A percentile compares a stretch with the other conserved stretches of the same genome.
These are phyloP conservation scores for Pitangus sulphuratus DNA, from an alignment of 2,797 vertebrate species.

Conservation along the genomic window DNA sequence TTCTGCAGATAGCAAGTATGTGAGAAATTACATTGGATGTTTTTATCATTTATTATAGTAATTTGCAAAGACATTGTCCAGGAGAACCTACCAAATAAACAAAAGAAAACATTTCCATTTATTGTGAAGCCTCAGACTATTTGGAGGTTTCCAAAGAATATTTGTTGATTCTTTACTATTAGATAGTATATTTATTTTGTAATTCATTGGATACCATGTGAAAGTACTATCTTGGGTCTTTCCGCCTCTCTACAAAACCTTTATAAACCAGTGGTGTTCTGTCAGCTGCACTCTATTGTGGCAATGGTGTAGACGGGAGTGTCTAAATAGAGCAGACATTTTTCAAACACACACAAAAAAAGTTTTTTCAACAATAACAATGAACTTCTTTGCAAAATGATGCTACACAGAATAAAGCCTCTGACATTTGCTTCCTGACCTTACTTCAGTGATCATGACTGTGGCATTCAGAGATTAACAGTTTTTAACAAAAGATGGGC, in stretches of 20 bases:
- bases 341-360: background rate
- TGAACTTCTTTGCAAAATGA: background rate
- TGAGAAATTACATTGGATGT: fast-evolving
- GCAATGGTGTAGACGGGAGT: fast-evolving
- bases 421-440: background rate
- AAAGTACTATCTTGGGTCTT: background rate
- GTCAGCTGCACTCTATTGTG: background rate
- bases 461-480: background rate
- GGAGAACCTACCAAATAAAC: background rate
- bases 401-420: background rate
- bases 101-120: background rate
- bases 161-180: background rate
- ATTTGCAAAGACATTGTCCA: background rate
- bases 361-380: background rate
- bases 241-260: background rate
- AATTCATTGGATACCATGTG: background rate
- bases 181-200: background rate
- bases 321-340: background rate
- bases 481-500: background rate
- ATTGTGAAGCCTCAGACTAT: background rate
- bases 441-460: background rate
- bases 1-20: background rate
- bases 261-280: background rate
- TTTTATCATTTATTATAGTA: background rate
- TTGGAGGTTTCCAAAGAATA: background rate